These are phyloP conservation scores for Brachypalpus laphriformis DNA, from an alignment of 2,888 invertebrate species.

Conservation along the genomic window DNA sequence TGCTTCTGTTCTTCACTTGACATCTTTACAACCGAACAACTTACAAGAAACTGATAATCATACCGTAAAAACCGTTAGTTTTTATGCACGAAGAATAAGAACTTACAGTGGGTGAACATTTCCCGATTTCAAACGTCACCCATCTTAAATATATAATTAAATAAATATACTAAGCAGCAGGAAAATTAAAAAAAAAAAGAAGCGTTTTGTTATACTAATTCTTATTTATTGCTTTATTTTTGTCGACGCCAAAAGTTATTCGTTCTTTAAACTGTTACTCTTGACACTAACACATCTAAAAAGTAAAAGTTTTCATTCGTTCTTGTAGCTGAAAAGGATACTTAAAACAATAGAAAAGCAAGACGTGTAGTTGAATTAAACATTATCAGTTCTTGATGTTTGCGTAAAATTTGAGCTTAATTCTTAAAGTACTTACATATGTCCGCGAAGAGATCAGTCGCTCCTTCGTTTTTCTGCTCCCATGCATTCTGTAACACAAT, in stretches of 20 bases:
- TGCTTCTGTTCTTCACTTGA: too few relatives aligned
- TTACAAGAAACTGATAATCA: too few relatives aligned
- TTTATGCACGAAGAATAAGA: too few relatives aligned
- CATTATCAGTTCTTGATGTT: neutral
- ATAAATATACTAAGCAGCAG: too few relatives aligned
- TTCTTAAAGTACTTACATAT: slow-evolving; percentile 73
- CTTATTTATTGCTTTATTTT: slow-evolving; percentile 4
- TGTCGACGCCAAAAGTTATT: neutral
- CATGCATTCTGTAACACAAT: slow-evolving; percentile 85
- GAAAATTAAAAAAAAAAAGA: slow-evolving; percentile 5
- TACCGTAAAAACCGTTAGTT: too few relatives aligned
- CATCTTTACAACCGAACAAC: too few relatives aligned
- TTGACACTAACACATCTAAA: neutral
- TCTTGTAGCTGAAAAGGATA: too few relatives aligned
- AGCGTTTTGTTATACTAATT: neutral
- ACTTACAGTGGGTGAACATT: too few relatives aligned
- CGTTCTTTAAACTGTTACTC: neutral
- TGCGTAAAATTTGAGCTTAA: neutral
- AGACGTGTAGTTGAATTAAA: neutral
- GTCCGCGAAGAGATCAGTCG: slow-evolving; percentile 66
- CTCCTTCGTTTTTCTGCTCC: slow-evolving; percentile 82
- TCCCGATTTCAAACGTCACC: too few relatives aligned
- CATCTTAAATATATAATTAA: too few relatives aligned
- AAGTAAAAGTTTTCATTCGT: too few relatives aligned
- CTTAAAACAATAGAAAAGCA: too few relatives aligned